Evolutionary conservation across 2,797 vertebrate genomes (phyloP).

Genomic region (Cygnus olor): DNA sequence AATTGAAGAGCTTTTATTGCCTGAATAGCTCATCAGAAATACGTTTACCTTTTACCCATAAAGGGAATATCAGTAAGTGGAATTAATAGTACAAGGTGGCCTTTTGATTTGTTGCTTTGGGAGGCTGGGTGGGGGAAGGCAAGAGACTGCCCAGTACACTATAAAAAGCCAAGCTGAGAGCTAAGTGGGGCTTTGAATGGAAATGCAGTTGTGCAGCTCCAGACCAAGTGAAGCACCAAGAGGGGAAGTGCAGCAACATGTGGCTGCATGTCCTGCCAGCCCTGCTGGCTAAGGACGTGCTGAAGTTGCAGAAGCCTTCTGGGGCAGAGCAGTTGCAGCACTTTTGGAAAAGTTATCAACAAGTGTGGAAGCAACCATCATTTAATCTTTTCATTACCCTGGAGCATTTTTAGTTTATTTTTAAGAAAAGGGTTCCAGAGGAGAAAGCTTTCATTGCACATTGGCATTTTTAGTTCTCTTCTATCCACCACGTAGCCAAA

Average conservation of each 20-base stretch:
- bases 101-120: not conserved
- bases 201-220: not conserved
- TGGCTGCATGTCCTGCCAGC: not conserved
- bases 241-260: not conserved
- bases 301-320: not conserved
- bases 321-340: not conserved
- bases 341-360: not conserved
- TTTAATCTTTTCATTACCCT: not conserved
- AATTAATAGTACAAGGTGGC: not conserved
- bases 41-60: not conserved
- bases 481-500: not conserved
- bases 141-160: not conserved
- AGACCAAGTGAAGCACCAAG: rapidly evolving
- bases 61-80: not conserved
- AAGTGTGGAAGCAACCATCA: not conserved
- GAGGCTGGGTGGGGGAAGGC: not conserved
- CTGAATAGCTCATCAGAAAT: not conserved
- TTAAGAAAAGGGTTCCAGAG: not conserved
- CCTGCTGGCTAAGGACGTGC: not conserved
- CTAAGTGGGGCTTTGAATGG: not conserved
- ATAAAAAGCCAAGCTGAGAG: not conserved
- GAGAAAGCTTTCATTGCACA: not conserved
- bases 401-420: not conserved
- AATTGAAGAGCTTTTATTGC: not conserved
- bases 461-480: not conserved